Conservation (phyloP, 2,113 vertebrate genomes). For the Cinclus cinclus region DNA sequence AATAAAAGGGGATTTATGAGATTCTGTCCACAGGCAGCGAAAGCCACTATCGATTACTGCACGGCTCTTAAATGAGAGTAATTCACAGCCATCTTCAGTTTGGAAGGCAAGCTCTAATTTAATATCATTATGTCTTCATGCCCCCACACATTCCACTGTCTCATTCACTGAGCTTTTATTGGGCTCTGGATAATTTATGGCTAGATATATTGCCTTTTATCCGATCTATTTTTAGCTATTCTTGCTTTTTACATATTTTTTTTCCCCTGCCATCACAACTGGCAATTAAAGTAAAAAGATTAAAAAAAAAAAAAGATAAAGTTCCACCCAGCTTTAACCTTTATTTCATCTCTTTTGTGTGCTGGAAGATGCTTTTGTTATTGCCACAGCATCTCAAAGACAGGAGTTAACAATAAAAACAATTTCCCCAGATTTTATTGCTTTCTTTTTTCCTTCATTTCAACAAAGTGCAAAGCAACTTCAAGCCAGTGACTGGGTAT, state of each 20-base stretch:
- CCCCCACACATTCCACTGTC: constrained; percentile 71
- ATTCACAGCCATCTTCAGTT: constrained; percentile 62
- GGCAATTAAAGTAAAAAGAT: constrained; percentile 61
- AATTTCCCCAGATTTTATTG: neutral
- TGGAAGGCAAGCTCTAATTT: constrained; percentile 68
- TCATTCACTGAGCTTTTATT: constrained; percentile 69
- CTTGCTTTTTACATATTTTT: constrained; percentile 44
- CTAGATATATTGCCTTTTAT: constrained; percentile 63
- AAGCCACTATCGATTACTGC: constrained; percentile 51
- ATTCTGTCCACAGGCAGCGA: constrained; percentile 42
- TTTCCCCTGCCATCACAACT: constrained; percentile 20
- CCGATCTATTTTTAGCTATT: constrained; percentile 69
- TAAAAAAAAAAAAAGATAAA: neutral
- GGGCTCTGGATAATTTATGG: constrained; percentile 65
- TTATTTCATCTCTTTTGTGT: constrained; percentile 24
- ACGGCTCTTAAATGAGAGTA: constrained; percentile 50
- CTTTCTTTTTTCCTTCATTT: neutral
- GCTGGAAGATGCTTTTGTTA: constrained; percentile 5
- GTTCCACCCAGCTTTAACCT: constrained; percentile 20
- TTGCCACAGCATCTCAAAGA: neutral
- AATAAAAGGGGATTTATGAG: constrained; percentile 46
- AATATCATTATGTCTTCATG: constrained; percentile 75
- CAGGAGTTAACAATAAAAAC: neutral
- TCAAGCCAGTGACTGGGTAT: neutral
- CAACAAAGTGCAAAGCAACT: neutral